Percentiles rank a stretch among this genome's conserved stretches.
Evolutionary conservation across 2,797 vertebrate genomes (phyloP).

Genomic region (Poeciliopsis presidionis): DNA sequence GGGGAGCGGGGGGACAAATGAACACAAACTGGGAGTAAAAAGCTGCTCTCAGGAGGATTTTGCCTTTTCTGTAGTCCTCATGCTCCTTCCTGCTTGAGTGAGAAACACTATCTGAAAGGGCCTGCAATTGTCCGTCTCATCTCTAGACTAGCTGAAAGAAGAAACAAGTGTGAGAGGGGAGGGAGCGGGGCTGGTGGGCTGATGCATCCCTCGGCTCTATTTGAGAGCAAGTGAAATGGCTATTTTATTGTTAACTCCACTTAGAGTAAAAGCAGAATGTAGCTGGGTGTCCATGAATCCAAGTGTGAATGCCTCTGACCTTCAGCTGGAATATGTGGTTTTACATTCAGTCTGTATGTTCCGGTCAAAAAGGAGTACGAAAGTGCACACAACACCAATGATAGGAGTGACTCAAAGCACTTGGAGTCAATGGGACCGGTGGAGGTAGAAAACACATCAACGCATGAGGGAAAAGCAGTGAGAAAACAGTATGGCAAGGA

Average conservation of each 20-base stretch:
- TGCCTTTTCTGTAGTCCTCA: slow-evolving; percentile 74
- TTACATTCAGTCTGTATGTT: slow-evolving; percentile 10
- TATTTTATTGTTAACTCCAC: slow-evolving; percentile 41
- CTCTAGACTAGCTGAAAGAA: slow-evolving; percentile 37
- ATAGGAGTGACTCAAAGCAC: slow-evolving; percentile 15
- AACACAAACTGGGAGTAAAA: slow-evolving; percentile 83
- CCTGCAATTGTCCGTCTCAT: slow-evolving; percentile 67
- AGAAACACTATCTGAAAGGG: slow-evolving; percentile 73
- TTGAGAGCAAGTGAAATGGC: slow-evolving; percentile 46
- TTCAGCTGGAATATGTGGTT: slow-evolving; percentile 32
- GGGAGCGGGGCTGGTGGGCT: slow-evolving; percentile 19
- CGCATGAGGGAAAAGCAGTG: slow-evolving; percentile 54
- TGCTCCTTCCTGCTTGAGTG: slow-evolving; percentile 74
- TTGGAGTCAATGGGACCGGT: slow-evolving; percentile 18
- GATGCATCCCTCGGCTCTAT: slow-evolving; percentile 40
- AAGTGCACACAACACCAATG: slow-evolving; percentile 42
- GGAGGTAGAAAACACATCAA: slow-evolving; percentile 43
- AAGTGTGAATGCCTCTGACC: slow-evolving; percentile 42
- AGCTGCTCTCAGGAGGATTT: slow-evolving; percentile 76
- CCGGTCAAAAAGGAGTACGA: slow-evolving; percentile 31
- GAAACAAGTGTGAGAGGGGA: slow-evolving; percentile 36
- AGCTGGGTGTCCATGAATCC: slow-evolving; percentile 16
- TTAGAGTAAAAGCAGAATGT: slow-evolving; percentile 39
- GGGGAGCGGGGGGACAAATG: slow-evolving; percentile 81
- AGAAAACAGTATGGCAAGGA: slow-evolving; percentile 72